Evolutionary conservation across 2,797 vertebrate species (phyloP).

Genomic region (Toxotes lorentzi): DNA sequence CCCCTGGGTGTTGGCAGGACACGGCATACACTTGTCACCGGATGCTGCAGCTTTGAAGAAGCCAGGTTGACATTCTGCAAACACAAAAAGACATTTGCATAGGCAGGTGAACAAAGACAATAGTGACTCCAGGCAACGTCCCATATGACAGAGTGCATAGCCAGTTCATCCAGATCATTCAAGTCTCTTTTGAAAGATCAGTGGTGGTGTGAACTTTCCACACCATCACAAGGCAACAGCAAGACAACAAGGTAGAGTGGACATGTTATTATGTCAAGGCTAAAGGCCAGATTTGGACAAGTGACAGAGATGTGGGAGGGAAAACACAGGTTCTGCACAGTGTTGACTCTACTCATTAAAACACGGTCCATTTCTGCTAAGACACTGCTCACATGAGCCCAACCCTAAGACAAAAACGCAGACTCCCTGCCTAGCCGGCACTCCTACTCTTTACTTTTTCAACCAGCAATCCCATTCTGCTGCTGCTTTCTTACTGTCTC

Average conservation of each 20-base stretch:
- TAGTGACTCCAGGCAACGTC: slow-evolving; percentile 40
- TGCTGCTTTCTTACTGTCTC: slow-evolving; percentile 57
- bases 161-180: slow-evolving; percentile 49
- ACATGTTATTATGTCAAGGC: slow-evolving; percentile 49
- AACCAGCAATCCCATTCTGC: slow-evolving; percentile 61
- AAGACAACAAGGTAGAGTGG: slow-evolving; percentile 36
- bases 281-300: slow-evolving; percentile 61
- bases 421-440: slow-evolving; percentile 44
- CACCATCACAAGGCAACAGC: no score
- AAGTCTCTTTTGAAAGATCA: slow-evolving; percentile 13
- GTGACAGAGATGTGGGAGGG: slow-evolving; percentile 40
- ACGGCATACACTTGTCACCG: slow-evolving; percentile 81
- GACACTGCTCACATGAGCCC: slow-evolving; percentile 38
- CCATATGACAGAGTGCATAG: not conserved
- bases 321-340: slow-evolving; percentile 48
- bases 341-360: slow-evolving; percentile 66
- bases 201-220: slow-evolving; percentile 60
- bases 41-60: slow-evolving; percentile 89
- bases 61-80: slow-evolving; percentile 89
- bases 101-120: slow-evolving; percentile 52
- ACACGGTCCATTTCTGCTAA: slow-evolving; percentile 34
- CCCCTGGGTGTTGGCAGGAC: slow-evolving; percentile 87
- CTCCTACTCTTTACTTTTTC: slow-evolving; percentile 70
- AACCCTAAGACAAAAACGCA: slow-evolving; percentile 56
- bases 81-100: slow-evolving; percentile 64